Evolutionary conservation across 2,797 vertebrate species (phyloP).

Genomic region (Myotis pilosus): DNA sequence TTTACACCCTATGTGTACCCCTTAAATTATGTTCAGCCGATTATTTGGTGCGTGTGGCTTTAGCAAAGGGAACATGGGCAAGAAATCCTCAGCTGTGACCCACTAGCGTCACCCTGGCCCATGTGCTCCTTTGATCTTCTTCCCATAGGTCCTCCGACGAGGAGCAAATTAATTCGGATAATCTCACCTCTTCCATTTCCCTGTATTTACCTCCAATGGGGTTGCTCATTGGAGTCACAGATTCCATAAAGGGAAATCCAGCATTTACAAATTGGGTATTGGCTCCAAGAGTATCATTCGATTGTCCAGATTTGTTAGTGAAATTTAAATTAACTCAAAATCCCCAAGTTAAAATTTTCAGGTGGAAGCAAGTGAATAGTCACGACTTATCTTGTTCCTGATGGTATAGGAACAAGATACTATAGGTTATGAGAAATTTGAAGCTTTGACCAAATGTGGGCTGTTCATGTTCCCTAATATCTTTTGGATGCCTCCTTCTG

Average conservation of each 20-base stretch:
- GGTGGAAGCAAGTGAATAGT: background rate
- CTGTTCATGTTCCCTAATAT: background rate
- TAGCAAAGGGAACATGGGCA: background rate
- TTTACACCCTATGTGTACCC: background rate
- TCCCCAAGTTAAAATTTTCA: background rate
- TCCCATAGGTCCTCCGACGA: background rate
- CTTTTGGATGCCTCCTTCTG: slow-evolving; percentile 23
- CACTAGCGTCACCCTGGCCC: background rate
- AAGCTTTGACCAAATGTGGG: background rate
- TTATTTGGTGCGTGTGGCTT: background rate
- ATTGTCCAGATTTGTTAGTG: background rate
- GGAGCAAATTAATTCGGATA: background rate
- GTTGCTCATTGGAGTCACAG: background rate
- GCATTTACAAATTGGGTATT: background rate
- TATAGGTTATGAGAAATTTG: background rate
- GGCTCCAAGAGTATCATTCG: background rate
- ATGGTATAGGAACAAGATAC: too few species aligned
- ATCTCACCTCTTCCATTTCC: background rate
- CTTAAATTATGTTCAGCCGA: background rate
- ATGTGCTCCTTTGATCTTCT: background rate
- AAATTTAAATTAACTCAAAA: background rate
- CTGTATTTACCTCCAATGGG: background rate
- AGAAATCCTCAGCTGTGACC: background rate
- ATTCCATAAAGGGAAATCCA: background rate
- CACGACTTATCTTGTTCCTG: background rate